Percentiles rank a stretch among this genome's conserved stretches.
Evolutionary conservation across 2,888 invertebrate species (phyloP).

Genomic region (Lapara coniferarum): DNA sequence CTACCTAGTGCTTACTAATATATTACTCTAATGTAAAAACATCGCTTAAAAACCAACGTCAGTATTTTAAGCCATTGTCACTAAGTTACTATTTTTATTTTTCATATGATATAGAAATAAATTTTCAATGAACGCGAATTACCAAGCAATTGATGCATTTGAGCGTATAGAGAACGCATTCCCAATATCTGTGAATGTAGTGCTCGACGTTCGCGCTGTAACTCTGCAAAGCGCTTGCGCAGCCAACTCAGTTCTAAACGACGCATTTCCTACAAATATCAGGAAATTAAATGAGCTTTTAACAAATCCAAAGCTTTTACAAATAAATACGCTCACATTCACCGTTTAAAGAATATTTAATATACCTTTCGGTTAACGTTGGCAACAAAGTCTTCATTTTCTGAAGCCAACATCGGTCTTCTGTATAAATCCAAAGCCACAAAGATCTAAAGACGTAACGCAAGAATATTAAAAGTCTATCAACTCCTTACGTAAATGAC

Average conservation of each 20-base stretch:
- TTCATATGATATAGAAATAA: too few relatives aligned
- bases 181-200: constrained; percentile 67
- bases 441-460: constrained; percentile 66
- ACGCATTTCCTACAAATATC: constrained; percentile 67
- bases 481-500: neutral
- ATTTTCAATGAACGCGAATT: constrained; percentile 9
- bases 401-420: constrained; percentile 75
- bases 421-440: constrained; percentile 73
- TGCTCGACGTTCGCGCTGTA: constrained; percentile 61
- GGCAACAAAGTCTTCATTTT: constrained; percentile 84
- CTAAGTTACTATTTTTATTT: too few relatives aligned
- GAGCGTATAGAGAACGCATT: constrained; percentile 60
- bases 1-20: too few relatives aligned
- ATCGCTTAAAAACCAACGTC: too few relatives aligned
- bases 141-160: constrained; percentile 64
- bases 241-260: constrained; percentile 67
- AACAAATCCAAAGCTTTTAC: too few relatives aligned
- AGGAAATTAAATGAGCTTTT: neutral
- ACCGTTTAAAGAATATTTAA: neutral
- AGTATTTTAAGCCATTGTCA: too few relatives aligned
- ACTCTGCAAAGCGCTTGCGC: constrained; percentile 57
- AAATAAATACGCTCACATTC: too few relatives aligned
- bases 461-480: neutral
- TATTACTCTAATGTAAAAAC: too few relatives aligned
- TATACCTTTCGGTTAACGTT: constrained; percentile 82